Conservation (phyloP, 2,797 vertebrate species). For the Okamejei kenojei region DNA sequence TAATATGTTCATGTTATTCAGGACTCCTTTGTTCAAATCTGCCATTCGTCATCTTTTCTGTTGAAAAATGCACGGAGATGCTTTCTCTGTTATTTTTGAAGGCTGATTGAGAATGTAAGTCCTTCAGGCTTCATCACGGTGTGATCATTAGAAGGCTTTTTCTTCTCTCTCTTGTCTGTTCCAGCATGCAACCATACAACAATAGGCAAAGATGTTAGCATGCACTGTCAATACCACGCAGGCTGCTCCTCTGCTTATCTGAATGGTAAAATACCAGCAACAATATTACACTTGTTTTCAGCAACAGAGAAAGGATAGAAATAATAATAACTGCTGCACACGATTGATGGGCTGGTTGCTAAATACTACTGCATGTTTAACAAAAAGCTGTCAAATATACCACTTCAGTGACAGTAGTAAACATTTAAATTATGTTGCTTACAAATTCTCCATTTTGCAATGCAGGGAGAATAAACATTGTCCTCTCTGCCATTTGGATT, state of each 20-base stretch:
- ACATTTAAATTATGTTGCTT: not conserved
- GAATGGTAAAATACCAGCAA: not conserved
- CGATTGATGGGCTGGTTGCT: not conserved
- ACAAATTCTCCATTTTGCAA: not conserved
- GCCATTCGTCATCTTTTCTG: not conserved
- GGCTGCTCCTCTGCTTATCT: not conserved
- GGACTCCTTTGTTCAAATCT: not conserved
- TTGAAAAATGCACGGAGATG: not conserved
- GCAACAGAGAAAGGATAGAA: not conserved
- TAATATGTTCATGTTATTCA: not conserved
- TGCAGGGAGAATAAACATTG: not conserved
- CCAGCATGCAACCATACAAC: not conserved
- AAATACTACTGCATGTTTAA: not conserved
- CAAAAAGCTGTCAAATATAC: not conserved
- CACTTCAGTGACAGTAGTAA: not conserved
- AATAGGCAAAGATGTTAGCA: not conserved
- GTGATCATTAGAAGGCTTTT: not conserved
- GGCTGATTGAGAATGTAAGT: constrained; percentile 23
- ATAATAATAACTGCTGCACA: not conserved
- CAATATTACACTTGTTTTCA: not conserved
- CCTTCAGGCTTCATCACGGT: constrained; percentile 12
- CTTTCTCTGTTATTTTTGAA: not conserved
- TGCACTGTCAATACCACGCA: not conserved
- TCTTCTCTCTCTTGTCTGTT: not conserved
- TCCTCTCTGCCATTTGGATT: not conserved